A percentile compares a stretch with the other conserved stretches of the same genome.
Conservation (phyloP, 2,797 vertebrate genomes). For the Peromyscus eremicus region DNA sequence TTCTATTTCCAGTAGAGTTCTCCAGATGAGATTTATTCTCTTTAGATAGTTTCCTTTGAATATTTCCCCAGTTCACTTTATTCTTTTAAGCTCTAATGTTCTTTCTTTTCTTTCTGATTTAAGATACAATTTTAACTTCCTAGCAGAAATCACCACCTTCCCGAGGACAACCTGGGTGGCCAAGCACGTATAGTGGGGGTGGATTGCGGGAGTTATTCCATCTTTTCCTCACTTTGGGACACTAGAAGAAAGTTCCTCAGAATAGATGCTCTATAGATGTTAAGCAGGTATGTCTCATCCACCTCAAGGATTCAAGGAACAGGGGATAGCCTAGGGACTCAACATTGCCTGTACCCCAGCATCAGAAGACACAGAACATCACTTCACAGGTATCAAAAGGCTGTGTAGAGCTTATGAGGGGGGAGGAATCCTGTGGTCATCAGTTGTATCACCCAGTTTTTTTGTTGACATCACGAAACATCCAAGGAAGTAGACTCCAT, state of each 20-base stretch:
- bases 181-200: background rate
- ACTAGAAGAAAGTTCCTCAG: background rate
- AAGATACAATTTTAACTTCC: conserved; percentile 39
- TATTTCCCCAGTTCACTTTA: background rate
- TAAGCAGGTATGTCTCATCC: background rate
- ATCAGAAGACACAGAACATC: background rate
- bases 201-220: background rate
- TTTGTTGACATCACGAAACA: background rate
- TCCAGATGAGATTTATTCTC: conserved; percentile 25
- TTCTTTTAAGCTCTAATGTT: conserved; percentile 13
- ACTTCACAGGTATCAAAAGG: background rate
- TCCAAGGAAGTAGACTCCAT: background rate
- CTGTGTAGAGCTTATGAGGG: conserved; percentile 4
- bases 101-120: background rate
- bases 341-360: background rate
- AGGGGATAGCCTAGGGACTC: background rate
- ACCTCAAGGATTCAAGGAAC: background rate
- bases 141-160: background rate
- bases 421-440: background rate
- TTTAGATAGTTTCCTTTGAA: conserved; percentile 47
- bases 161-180: background rate
- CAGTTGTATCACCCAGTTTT: background rate
- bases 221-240: background rate
- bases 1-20: conserved; percentile 8
- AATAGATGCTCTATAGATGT: background rate